These are phyloP conservation scores for Corynorhinus townsendii DNA, from an alignment of 2,113 vertebrate species.

Conservation along the genomic window DNA sequence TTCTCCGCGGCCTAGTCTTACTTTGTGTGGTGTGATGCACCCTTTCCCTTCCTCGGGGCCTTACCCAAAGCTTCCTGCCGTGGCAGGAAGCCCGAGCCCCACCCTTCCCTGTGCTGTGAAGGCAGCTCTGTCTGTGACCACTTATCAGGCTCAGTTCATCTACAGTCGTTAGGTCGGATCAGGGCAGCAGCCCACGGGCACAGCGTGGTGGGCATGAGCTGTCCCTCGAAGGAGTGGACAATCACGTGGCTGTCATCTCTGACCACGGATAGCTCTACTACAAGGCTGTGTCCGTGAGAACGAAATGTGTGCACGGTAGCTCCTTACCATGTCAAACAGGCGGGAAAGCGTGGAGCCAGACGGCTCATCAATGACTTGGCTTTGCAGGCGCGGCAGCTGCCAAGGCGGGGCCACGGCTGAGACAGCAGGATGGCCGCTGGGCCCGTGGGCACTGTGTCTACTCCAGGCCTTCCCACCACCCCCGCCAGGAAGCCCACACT, in stretches of 20 bases:
- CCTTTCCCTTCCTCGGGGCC: neutral
- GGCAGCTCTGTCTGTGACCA: neutral
- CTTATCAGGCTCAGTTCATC: neutral
- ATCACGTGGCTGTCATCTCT: neutral
- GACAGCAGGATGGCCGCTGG: neutral
- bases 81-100: neutral
- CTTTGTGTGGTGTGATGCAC: neutral
- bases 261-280: neutral
- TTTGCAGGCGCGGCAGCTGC: neutral
- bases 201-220: neutral
- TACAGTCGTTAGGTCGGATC: neutral
- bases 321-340: neutral
- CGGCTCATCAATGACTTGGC: neutral
- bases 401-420: neutral
- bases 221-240: neutral
- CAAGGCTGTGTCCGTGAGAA: neutral
- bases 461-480: neutral
- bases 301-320: neutral
- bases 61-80: neutral
- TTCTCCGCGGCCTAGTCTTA: neutral
- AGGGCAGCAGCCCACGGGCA: too few relatives aligned
- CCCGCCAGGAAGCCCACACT: neutral
- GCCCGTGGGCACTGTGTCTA: neutral
- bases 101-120: neutral
- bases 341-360: neutral